Evolutionary conservation across 2,113 vertebrate species (phyloP).

Genomic region (Redunca redunca): DNA sequence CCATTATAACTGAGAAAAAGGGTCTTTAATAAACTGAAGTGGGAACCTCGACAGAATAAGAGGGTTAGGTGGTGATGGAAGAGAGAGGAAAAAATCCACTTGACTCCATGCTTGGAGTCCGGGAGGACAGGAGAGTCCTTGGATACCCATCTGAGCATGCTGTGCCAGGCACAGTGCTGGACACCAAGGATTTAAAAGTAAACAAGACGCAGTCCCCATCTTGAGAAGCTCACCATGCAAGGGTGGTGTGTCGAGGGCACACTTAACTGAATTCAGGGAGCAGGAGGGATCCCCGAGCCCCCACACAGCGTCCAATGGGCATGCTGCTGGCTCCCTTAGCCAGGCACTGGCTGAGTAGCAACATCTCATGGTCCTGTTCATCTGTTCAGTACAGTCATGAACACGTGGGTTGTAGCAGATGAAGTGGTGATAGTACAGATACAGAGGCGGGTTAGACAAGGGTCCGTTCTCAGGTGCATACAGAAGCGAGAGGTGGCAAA

Average conservation of each 20-base stretch:
- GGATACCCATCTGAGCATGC: background rate
- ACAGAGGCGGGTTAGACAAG: background rate
- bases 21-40: background rate
- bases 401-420: no score
- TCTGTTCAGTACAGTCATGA: background rate
- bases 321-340: background rate
- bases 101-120: background rate
- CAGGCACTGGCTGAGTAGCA: accelerated
- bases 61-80: background rate
- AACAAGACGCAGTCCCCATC: background rate
- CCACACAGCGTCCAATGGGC: accelerated
- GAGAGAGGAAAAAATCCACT: background rate
- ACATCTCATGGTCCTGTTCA: background rate
- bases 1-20: background rate
- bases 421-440: background rate
- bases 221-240: background rate
- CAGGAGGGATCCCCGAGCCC: background rate
- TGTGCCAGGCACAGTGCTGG: background rate
- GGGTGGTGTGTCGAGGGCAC: background rate
- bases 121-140: background rate
- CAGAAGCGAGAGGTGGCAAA: background rate
- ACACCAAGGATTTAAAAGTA: background rate
- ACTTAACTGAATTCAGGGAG: background rate
- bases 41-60: background rate
- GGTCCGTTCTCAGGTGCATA: background rate